These are phyloP conservation scores for Metallyticus violacea DNA, from an alignment of 2,888 invertebrate species.

Conservation along the genomic window DNA sequence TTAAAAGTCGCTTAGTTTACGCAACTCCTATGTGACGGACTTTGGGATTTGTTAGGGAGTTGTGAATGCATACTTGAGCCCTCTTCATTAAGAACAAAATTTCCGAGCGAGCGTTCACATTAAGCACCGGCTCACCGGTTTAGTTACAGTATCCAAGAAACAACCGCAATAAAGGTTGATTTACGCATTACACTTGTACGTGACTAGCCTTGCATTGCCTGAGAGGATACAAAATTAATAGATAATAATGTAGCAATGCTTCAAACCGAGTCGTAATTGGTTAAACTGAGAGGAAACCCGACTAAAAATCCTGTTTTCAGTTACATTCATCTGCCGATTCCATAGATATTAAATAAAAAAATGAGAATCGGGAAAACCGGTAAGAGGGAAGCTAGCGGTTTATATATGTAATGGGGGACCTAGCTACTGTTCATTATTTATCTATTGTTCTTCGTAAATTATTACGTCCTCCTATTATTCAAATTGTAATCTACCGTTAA, in stretches of 20 bases:
- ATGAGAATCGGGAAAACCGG: too few species aligned
- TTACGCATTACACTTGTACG: neutral
- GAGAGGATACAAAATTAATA: neutral
- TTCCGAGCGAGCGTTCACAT: neutral
- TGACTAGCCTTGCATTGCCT: neutral
- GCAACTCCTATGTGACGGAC: too few species aligned
- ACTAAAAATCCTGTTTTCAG: neutral
- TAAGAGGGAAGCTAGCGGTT: too few species aligned
- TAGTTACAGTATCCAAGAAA: neutral
- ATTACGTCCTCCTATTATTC: too few species aligned
- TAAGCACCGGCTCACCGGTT: neutral
- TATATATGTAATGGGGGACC: too few species aligned
- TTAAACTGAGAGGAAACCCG: neutral
- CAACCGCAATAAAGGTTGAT: neutral
- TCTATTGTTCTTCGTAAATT: too few species aligned
- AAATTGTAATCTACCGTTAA: too few species aligned
- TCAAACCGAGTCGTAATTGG: neutral
- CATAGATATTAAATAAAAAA: neutral
- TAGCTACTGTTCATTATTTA: too few species aligned
- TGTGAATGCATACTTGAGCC: too few species aligned
- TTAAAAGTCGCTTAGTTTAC: too few species aligned
- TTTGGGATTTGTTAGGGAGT: too few species aligned
- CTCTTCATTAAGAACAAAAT: too few species aligned
- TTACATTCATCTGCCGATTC: neutral
- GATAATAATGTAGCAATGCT: neutral